Conservation (phyloP, 1,140 invertebrate genomes). For the Antheraea mylitta region DNA sequence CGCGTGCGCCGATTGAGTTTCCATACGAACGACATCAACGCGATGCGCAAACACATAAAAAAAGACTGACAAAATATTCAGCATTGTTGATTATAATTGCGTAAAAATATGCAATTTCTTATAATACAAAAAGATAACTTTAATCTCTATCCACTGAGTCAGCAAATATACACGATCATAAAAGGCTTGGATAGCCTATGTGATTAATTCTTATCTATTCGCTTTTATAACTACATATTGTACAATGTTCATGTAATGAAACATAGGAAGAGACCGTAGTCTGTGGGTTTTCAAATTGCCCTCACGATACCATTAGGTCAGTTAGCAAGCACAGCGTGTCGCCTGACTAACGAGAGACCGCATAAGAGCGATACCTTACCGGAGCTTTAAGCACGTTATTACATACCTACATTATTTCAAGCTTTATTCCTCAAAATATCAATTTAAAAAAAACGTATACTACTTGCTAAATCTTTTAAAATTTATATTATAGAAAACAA, state of each 20-base stretch:
- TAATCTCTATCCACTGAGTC: too few relatives aligned
- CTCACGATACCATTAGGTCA: constrained; percentile 26
- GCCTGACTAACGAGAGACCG: constrained; percentile 21
- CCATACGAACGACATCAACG: constrained; percentile 57
- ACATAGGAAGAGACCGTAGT: not conserved
- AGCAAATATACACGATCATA: too few relatives aligned
- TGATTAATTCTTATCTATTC: too few relatives aligned
- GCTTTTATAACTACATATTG: too few relatives aligned
- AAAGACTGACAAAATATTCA: not conserved
- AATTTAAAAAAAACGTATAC: not conserved
- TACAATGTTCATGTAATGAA: not conserved
- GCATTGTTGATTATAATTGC: too few relatives aligned
- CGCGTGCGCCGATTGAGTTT: constrained; percentile 24
- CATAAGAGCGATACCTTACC: not conserved
- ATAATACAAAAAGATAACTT: too few relatives aligned
- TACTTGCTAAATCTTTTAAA: not conserved
- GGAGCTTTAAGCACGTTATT: constrained; percentile 5
- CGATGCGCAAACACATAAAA: constrained; percentile 27
- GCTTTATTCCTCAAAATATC: not conserved
- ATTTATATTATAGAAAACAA: too few relatives aligned
- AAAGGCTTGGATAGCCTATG: too few relatives aligned
- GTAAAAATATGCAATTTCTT: too few relatives aligned
- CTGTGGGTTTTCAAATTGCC: constrained; percentile 18
- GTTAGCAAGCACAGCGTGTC: constrained; percentile 14
- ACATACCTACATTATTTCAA: not conserved